Evolutionary conservation across 2,888 invertebrate species (phyloP).

Genomic region (Taenaris catops): DNA sequence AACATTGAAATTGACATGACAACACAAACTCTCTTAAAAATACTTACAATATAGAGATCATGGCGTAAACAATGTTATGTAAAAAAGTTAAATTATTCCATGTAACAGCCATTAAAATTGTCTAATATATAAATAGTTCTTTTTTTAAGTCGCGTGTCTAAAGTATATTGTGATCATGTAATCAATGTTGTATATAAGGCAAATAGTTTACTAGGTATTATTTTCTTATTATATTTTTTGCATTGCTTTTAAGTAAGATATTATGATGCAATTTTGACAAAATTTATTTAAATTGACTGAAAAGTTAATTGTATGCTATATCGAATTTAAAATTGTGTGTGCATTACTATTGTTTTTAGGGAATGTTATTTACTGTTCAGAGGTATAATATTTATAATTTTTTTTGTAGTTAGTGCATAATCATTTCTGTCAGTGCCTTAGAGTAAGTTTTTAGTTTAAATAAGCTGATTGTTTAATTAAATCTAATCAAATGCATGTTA

Average conservation of each 20-base stretch:
- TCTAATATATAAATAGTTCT: too few relatives aligned
- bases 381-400: slow-evolving; percentile 58
- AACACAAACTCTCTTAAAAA: too few relatives aligned
- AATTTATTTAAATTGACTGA: slow-evolving; percentile 3
- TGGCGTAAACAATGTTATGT: too few relatives aligned
- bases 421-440: slow-evolving; percentile 73
- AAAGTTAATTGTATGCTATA: slow-evolving; percentile 30
- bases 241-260: slow-evolving; percentile 13
- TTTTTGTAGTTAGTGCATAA: slow-evolving; percentile 62
- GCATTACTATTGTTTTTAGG: slow-evolving; percentile 56
- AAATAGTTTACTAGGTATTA: slow-evolving; percentile 2
- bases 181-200: slow-evolving; percentile 9
- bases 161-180: slow-evolving; percentile 19
- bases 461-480: slow-evolving; percentile 52
- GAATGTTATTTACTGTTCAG: slow-evolving; percentile 70
- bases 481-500: slow-evolving; percentile 44
- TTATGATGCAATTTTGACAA: slow-evolving; percentile 7
- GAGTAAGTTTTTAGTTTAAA: slow-evolving; percentile 57
- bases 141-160: slow-evolving; percentile 9
- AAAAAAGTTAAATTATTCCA: too few relatives aligned
- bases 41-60: too few relatives aligned
- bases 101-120: too few relatives aligned
- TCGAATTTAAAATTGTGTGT: slow-evolving; percentile 48
- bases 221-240: slow-evolving; percentile 4
- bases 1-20: too few relatives aligned